Evolutionary conservation across 1,140 invertebrate species (phyloP), one percentile per base, ranked within the genome.

Genomic region (Drosophila nigromelanica): DNA sequence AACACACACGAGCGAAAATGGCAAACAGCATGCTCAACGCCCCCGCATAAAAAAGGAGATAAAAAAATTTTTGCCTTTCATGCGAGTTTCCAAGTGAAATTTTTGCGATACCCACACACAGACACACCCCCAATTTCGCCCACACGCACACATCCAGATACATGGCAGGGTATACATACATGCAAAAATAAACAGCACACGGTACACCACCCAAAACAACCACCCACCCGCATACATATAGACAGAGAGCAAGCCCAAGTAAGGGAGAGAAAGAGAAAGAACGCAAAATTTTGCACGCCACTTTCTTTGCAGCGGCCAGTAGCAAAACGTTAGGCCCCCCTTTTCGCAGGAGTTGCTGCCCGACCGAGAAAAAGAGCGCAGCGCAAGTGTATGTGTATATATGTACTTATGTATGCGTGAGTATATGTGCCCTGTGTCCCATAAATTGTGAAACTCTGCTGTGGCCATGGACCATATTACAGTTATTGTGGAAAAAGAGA

Each of bases 381-480:
- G 45, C 47, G 59, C 62, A 72, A 73, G 55, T 39, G 64, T 63
- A 59, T 48, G 50, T 72, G 47, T 80, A 24, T 24, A 51, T 50
- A 14, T 21, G 30, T 80, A 43, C 72, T 39, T 21, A 51, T 59
- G 52, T 62, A 27, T 62, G 27, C 27, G 5, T 3, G 33, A 10
- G 33, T 35, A 27, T 64, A 63, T 87, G 82, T 83, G 85, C 72
- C 83, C 78, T 60, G 81, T 86, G 82, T 89, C 82, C 83, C 85
- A 87, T 87, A 83, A 87, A 87, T 83, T 87, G 52, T 79, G 73
- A 89, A 70, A 82, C 82, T 89, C 79, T 89, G 61, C 73, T 75
- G 69, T 87, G 83, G 83, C 83, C 83, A 87, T 87, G 83, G 83
- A 87, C 83, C 85, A 89, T 87, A 89, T 87, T 87, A 73, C 85